A percentile compares a stretch with the other conserved stretches of the same genome.
Conservation (phyloP, 1,140 invertebrate genomes). For the Drosophila pallidifrons region DNA sequence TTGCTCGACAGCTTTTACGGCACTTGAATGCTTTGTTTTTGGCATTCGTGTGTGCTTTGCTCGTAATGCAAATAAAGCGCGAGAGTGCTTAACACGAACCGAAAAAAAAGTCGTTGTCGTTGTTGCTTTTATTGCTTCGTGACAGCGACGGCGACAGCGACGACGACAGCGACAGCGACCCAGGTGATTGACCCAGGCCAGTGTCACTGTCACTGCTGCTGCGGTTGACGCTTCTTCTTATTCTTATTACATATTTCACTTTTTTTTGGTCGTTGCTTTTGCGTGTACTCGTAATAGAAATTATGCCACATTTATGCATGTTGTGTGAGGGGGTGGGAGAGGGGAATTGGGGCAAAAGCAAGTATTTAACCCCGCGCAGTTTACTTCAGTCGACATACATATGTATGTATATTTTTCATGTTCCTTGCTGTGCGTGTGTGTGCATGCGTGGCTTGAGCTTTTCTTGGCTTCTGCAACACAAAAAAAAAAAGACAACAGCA, state of each 20-base stretch:
- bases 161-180: conserved; percentile 59
- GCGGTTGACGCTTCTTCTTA: not conserved
- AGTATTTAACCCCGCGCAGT: conserved; percentile 21
- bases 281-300: conserved; percentile 26
- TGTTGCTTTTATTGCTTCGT: conserved; percentile 48
- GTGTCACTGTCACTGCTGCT: conserved; percentile 42
- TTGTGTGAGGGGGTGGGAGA: no score
- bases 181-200: conserved; percentile 73
- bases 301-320: conserved; percentile 24
- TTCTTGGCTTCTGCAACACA: conserved; percentile 26
- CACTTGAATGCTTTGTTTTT: conserved; percentile 40
- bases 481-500: conserved; percentile 20
- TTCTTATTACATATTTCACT: conserved; percentile 8
- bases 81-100: conserved; percentile 32
- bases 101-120: conserved; percentile 45
- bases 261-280: not conserved
- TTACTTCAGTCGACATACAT: conserved; percentile 24
- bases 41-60: conserved; percentile 23
- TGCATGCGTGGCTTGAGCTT: conserved; percentile 11
- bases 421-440: conserved; percentile 50
- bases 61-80: conserved; percentile 67
- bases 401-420: conserved; percentile 36
- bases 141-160: conserved; percentile 54
- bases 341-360: not conserved
- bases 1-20: conserved; percentile 50